A percentile compares a stretch with the other conserved stretches of the same genome.
These are phyloP conservation scores for Arvicanthis niloticus DNA, from an alignment of 2,113 vertebrate genomes.

Conservation along the genomic window DNA sequence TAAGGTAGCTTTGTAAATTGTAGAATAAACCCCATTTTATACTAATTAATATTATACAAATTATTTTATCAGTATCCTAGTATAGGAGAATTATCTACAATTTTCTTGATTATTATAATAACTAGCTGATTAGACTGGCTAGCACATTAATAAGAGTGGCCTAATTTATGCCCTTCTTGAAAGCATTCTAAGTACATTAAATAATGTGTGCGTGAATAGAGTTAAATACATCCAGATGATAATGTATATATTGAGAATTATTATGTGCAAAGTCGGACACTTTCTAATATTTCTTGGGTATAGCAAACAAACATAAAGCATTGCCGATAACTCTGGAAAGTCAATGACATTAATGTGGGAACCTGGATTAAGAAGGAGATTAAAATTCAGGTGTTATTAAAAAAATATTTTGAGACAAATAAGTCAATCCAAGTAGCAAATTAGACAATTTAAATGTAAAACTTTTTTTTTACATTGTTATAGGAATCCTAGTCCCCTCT, in stretches of 20 bases:
- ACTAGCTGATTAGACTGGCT: slow-evolving; percentile 66
- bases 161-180: slow-evolving; percentile 71
- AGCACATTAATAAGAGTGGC: slow-evolving; percentile 57
- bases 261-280: slow-evolving; percentile 63
- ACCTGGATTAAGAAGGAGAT: slow-evolving; percentile 57
- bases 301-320: slow-evolving; percentile 50
- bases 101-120: slow-evolving; percentile 69
- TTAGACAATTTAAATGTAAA: slow-evolving; percentile 26
- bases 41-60: slow-evolving; percentile 47
- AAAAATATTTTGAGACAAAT: slow-evolving; percentile 64
- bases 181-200: slow-evolving; percentile 71
- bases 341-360: slow-evolving; percentile 43
- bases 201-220: slow-evolving; percentile 72
- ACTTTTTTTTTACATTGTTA: not conserved
- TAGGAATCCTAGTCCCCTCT: too few relatives aligned
- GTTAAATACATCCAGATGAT: slow-evolving; percentile 72
- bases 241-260: slow-evolving; percentile 63
- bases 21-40: slow-evolving; percentile 53
- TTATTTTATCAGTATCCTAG: slow-evolving; percentile 64
- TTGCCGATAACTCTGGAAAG: slow-evolving; percentile 57
- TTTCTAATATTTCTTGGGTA: slow-evolving; percentile 70
- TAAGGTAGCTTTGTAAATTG: slow-evolving; percentile 45
- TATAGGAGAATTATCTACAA: slow-evolving; percentile 56
- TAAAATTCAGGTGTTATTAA: slow-evolving; percentile 59
- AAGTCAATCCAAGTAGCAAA: not conserved